These are phyloP conservation scores for Aplysina aerophoba DNA, from an alignment of 37 sponge, comb jelly and placozoan species.

Conservation along the genomic window DNA sequence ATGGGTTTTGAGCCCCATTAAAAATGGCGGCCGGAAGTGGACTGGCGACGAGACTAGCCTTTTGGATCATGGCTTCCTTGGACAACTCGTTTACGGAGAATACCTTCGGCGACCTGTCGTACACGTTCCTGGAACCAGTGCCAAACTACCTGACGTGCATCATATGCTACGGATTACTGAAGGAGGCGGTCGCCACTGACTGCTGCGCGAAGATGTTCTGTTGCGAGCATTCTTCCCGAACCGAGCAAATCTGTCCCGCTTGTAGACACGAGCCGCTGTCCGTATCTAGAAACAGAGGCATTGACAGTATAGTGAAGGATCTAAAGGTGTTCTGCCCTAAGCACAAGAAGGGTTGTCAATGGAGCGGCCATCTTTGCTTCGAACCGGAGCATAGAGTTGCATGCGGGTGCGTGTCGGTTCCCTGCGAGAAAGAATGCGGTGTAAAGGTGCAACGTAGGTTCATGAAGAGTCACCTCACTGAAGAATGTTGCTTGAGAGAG, in stretches of 20 bases:
- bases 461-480: neutral
- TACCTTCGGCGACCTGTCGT: neutral
- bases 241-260: neutral
- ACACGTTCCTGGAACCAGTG: neutral
- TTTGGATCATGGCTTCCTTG: too few species aligned
- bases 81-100: too few species aligned
- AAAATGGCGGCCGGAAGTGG: too few species aligned
- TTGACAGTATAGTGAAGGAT: conserved; percentile 12
- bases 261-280: neutral
- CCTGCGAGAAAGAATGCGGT: neutral
- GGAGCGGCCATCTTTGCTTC: conserved; percentile 14
- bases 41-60: too few species aligned
- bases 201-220: conserved; percentile 18
- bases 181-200: conserved; percentile 21
- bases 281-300: conserved; percentile 1
- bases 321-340: neutral
- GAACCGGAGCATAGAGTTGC: neutral
- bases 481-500: neutral
- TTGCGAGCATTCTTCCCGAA: neutral
- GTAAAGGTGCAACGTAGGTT: neutral
- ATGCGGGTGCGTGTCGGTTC: neutral
- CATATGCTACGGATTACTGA: neutral
- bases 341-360: neutral
- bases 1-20: too few species aligned
- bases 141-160: conserved; percentile 17